Conservation (phyloP, 2,888 invertebrate species). For the Rosalia funebris region DNA sequence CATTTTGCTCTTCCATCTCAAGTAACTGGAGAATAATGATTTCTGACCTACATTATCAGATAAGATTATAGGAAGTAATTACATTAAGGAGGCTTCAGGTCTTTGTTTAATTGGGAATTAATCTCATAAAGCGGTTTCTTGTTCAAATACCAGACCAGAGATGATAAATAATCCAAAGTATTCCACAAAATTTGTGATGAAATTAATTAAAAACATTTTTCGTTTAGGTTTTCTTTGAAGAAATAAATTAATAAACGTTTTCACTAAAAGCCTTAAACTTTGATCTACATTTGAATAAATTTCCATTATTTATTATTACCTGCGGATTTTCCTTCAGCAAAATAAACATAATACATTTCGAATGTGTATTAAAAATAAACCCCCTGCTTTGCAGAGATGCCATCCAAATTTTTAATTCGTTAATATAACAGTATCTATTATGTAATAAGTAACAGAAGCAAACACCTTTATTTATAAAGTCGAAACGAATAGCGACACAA, state of each 20-base stretch:
- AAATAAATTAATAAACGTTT: no score
- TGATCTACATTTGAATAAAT: no score
- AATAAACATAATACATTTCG: no score
- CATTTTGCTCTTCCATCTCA: not conserved
- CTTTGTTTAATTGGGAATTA: conserved; percentile 7
- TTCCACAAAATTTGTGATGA: not conserved
- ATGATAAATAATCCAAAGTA: not conserved
- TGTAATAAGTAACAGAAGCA: not conserved
- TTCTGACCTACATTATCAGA: conserved; percentile 7
- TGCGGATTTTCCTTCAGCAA: no score
- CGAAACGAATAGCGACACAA: not conserved
- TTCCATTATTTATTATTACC: no score
- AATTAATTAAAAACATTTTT: not conserved
- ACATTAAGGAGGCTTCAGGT: conserved; percentile 8
- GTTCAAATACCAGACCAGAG: not conserved
- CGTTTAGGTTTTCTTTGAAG: not conserved
- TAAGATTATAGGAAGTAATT: conserved; percentile 12
- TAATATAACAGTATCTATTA: no score
- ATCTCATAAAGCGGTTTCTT: conserved; percentile 2
- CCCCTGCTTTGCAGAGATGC: no score
- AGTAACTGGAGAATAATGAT: not conserved
- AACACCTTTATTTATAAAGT: not conserved
- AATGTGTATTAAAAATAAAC: no score
- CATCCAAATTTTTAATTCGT: no score
- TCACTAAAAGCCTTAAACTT: no score